Evolutionary conservation across 2,797 vertebrate species (phyloP).

Genomic region (Myiotriccus ornatus): DNA sequence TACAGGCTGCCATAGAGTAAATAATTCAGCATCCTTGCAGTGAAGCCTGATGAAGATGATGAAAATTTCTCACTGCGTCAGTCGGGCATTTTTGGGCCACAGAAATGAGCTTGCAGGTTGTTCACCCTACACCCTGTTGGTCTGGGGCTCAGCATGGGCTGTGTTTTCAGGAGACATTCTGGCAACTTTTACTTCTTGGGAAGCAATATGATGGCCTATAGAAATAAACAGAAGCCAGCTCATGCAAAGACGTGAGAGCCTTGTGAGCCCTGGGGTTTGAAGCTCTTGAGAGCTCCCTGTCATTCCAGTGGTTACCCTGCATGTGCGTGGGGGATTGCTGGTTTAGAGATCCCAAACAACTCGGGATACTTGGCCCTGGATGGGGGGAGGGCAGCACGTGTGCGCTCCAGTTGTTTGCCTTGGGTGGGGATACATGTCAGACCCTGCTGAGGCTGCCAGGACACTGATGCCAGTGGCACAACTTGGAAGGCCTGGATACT

Average conservation of each 20-base stretch:
- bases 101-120: neutral
- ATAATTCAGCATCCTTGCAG: neutral
- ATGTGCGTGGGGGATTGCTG: fast-evolving
- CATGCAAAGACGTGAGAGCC: neutral
- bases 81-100: neutral
- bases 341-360: neutral
- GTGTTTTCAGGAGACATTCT: neutral
- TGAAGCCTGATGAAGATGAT: neutral
- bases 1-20: neutral
- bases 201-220: fast-evolving
- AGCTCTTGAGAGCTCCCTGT: neutral
- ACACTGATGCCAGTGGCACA: neutral
- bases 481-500: neutral
- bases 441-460: neutral
- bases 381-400: neutral
- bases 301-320: neutral
- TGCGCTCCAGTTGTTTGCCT: neutral
- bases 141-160: neutral
- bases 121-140: neutral
- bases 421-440: neutral
- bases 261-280: neutral
- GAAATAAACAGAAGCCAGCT: neutral
- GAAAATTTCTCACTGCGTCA: neutral
- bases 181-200: neutral
- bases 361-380: neutral